Base-by-base conservation (phyloP, 1,140 invertebrate genomes). In the Drosophila nikananu region DNA sequence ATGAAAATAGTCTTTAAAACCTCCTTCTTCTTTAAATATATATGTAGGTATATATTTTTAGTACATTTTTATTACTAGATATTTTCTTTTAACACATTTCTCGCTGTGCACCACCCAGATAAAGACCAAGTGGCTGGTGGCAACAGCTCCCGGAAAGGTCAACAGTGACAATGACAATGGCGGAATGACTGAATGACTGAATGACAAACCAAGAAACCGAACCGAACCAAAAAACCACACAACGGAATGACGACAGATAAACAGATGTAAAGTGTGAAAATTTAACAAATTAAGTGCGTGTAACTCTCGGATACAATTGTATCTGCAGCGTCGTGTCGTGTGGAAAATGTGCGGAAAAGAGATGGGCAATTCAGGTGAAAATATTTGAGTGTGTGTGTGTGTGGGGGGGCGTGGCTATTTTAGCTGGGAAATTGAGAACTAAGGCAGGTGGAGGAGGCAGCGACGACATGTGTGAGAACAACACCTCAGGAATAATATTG, bases 271-370 rank as follows among this genome's bases (percentile, higher is more conserved):
- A 71, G 84, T 89, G 84, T 89, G 81, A 89, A 89, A 89, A 90
- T 81, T 89, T 84, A 86, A 86, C 83, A 86, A 83, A 83, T 83
- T 71, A 89, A 83, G 80, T 80, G 83, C 55, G 79, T 80, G 59
- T 84, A 73, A 60, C 54, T 77, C 74, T 67, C 72, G 46, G 61
- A 44, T 57, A 42, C 73, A 77, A 67, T 77, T 59, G 61, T 64
- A 57, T 64, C 42, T 55, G 64, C 23, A 7, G 42, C 10, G 17
- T 27, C n/a, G n/a, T 37, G 51, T 21, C 41, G 46, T 35, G 23
- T 61, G 41, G 35, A 37, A 39, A 63, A 27, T 66, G 44, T 65
- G 55, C 23, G 59, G 25, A 63, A 70, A 55, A 41, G 65, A 72
- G 48, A 49, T 52, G 42, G 68, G 58, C 48, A 55, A 63, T 64